Evolutionary conservation across 2,113 vertebrate genomes (phyloP).

Genomic region (Mirza zaza): DNA sequence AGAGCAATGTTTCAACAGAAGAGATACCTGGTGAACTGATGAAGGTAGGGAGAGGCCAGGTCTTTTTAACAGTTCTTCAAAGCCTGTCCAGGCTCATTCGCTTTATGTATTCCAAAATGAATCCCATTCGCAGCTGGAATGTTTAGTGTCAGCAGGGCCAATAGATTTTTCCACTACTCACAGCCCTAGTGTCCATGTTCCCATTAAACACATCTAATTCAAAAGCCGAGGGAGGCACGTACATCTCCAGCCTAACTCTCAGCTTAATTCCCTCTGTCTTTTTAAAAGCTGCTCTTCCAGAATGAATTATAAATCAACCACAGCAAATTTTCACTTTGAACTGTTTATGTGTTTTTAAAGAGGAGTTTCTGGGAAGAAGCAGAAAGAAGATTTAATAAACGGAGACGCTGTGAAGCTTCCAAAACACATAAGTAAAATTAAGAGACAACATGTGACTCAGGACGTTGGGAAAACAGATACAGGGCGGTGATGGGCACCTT

Average conservation of each 20-base stretch:
- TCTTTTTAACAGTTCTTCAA: conserved; percentile 60
- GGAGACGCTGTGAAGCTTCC: conserved; percentile 47
- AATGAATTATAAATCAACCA: conserved; percentile 74
- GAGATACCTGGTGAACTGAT: conserved; percentile 33
- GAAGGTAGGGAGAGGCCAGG: conserved; percentile 29
- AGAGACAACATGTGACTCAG: conserved; percentile 25
- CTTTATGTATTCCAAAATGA: conserved; percentile 66
- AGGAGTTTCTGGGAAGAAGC: conserved; percentile 76
- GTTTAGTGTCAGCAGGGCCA: conserved; percentile 64
- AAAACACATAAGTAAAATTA: conserved; percentile 70
- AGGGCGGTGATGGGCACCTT: conserved; percentile 19
- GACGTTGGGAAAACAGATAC: conserved; percentile 17
- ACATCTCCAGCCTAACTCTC: conserved; percentile 54
- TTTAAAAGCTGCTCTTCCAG: conserved; percentile 73
- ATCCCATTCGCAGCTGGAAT: conserved; percentile 65
- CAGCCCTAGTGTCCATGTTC: conserved; percentile 44
- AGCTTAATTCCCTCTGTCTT: conserved; percentile 72
- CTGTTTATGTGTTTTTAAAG: conserved; percentile 79
- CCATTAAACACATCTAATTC: conserved; percentile 75
- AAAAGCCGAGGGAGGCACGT: conserved; percentile 48
- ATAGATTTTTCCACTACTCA: conserved; percentile 54
- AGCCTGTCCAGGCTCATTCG: conserved; percentile 62
- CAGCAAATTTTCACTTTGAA: conserved; percentile 77
- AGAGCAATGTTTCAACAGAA: conserved; percentile 46
- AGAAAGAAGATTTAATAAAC: conserved; percentile 71